Conservation (phyloP, 2,888 invertebrate genomes). For the Diarsia brunnea region DNA sequence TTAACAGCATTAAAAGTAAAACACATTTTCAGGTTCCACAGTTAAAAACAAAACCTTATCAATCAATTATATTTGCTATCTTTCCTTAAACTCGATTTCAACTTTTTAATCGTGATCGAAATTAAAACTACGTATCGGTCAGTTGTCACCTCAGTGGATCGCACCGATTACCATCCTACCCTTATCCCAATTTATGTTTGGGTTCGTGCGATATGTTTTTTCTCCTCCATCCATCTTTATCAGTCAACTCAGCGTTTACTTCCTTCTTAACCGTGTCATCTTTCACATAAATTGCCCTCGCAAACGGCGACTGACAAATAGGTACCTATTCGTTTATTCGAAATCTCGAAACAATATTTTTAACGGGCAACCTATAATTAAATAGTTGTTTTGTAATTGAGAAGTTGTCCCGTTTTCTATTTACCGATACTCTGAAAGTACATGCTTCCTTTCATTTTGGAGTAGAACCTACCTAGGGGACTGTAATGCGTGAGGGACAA, state of each 20-base stretch:
- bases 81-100: background rate
- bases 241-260: conserved; percentile 39
- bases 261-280: conserved; percentile 54
- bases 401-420: background rate
- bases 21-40: background rate
- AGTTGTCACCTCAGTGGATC: conserved; percentile 6
- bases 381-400: background rate
- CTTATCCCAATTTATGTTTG: conserved; percentile 44
- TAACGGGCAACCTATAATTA: background rate
- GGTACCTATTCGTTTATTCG: conserved; percentile 20
- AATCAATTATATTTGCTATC: conserved; percentile 5
- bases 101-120: background rate
- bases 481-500: no score
- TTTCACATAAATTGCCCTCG: conserved; percentile 51
- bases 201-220: conserved; percentile 32
- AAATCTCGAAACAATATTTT: conserved; percentile 6
- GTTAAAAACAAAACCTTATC: conserved; percentile 2
- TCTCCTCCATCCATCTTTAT: conserved; percentile 49
- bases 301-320: conserved; percentile 7
- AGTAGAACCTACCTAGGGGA: background rate
- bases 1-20: background rate
- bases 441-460: background rate
- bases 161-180: conserved; percentile 22
- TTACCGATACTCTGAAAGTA: background rate
- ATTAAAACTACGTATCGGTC: background rate